A percentile compares a stretch with the other conserved stretches of the same genome.
Evolutionary conservation across 2,113 vertebrate species (phyloP).

Genomic region (Leptodactylus fuscus): DNA sequence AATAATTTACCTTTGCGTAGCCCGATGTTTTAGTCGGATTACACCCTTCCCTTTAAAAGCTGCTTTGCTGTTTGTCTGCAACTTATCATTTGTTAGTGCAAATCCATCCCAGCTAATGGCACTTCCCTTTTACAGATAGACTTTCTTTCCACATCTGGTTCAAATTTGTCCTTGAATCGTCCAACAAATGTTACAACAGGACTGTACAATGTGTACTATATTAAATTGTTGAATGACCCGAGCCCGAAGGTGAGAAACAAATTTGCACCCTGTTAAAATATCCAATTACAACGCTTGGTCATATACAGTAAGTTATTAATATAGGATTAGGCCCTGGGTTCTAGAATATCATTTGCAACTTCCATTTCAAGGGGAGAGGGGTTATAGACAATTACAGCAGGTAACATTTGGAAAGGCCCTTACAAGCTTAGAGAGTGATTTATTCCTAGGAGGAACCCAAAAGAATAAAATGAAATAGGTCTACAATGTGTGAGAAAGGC

Average conservation of each 20-base stretch:
- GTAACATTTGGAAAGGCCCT: conserved; percentile 41
- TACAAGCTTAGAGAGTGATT: conserved; percentile 5
- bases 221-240: conserved; percentile 72
- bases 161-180: conserved; percentile 73
- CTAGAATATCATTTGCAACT: conserved; percentile 61
- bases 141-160: conserved; percentile 77
- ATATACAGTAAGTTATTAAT: conserved; percentile 63
- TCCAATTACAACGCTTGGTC: conserved; percentile 70
- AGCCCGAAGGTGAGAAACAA: conserved; percentile 69
- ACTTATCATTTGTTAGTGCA: conserved; percentile 23
- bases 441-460: conserved; percentile 31
- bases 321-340: conserved; percentile 65
- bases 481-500: conserved; percentile 29
- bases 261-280: conserved; percentile 67
- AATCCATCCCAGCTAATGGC: conserved; percentile 75
- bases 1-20: too few species aligned
- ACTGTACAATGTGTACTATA: conserved; percentile 71
- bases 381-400: conserved; percentile 23
- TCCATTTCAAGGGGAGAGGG: conserved; percentile 19
- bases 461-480: conserved; percentile 30
- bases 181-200: conserved; percentile 76
- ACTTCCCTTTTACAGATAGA: conserved; percentile 71
- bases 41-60: not conserved
- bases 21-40: too few species aligned
- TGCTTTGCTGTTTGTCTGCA: not conserved